Percentiles rank a stretch among this genome's conserved stretches.
These are phyloP conservation scores for Limnothrissa miodon DNA, from an alignment of 2,113 vertebrate species.

Conservation along the genomic window DNA sequence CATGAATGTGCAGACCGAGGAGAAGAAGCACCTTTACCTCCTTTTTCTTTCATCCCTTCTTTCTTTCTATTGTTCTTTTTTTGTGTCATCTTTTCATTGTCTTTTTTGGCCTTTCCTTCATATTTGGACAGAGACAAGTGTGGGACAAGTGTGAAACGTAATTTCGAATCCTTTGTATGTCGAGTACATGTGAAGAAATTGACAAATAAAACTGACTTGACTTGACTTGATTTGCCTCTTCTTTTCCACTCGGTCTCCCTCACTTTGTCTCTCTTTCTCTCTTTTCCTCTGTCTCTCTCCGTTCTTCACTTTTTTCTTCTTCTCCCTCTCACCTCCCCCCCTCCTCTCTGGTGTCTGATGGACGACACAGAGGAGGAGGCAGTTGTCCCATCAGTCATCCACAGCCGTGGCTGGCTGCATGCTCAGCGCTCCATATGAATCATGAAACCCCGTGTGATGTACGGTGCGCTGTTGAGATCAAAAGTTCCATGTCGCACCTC, in stretches of 20 bases:
- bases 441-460: conserved; percentile 7
- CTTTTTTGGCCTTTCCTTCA: not conserved
- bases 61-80: not conserved
- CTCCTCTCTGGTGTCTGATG: not conserved
- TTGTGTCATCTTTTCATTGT: not conserved
- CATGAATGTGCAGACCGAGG: not conserved
- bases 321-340: not conserved
- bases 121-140: no score
- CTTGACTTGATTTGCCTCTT: not conserved
- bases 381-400: not conserved
- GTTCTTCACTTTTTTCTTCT: not conserved
- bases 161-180: no score
- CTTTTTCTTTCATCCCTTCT: not conserved
- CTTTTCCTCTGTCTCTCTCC: not conserved
- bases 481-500: not conserved
- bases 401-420: not conserved
- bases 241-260: not conserved
- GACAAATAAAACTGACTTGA: no score
- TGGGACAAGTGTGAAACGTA: no score
- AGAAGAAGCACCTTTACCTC: not conserved
- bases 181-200: no score
- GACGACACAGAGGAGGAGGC: not conserved
- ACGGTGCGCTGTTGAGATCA: not conserved
- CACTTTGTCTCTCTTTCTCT: not conserved
- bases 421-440: conserved; percentile 6